phyloP scores from a whole-genome alignment of 2,113 vertebrate genomes.

The Pelecanoides urinatrix region DNA sequence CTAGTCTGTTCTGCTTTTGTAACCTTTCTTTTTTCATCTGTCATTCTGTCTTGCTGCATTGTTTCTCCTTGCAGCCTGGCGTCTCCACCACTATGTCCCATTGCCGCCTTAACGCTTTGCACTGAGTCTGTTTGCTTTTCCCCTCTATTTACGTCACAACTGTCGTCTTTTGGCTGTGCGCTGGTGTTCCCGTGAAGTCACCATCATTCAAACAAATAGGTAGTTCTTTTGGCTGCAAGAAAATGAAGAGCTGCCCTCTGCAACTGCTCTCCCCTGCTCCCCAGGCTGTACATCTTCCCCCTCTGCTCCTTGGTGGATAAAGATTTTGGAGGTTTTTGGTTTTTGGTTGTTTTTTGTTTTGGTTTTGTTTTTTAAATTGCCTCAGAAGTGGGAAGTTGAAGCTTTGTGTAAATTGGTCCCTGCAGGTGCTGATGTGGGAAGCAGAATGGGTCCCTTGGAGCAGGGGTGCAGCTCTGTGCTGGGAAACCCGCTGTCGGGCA shows the following conservation, averaged over 20 bases:
- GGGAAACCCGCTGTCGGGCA: background rate
- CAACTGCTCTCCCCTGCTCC: background rate
- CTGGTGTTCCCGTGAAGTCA: constrained; percentile 10
- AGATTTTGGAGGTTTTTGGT: background rate
- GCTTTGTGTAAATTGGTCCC: background rate
- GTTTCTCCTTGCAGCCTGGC: constrained; percentile 28
- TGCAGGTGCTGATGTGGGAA: background rate
- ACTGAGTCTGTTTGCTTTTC: constrained; percentile 4
- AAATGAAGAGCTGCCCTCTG: background rate
- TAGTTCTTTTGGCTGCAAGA: background rate
- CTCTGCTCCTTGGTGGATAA: background rate
- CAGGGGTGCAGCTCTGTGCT: background rate
- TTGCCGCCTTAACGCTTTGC: background rate
- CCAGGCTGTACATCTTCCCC: background rate
- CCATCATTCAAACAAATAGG: constrained; percentile 14
- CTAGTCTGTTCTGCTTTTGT: constrained; percentile 46
- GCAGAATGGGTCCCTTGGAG: background rate
- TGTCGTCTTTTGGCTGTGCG: constrained; percentile 7
- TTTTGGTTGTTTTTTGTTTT: background rate
- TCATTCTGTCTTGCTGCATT: background rate
- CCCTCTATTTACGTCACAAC: constrained; percentile 5
- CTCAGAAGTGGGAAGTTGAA: background rate
- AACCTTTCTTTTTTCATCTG: constrained; percentile 28
- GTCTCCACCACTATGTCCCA: background rate
- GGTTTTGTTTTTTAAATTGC: background rate